Conservation (phyloP, 2,113 vertebrate species). For the Chamaetylas fuelleborni region DNA sequence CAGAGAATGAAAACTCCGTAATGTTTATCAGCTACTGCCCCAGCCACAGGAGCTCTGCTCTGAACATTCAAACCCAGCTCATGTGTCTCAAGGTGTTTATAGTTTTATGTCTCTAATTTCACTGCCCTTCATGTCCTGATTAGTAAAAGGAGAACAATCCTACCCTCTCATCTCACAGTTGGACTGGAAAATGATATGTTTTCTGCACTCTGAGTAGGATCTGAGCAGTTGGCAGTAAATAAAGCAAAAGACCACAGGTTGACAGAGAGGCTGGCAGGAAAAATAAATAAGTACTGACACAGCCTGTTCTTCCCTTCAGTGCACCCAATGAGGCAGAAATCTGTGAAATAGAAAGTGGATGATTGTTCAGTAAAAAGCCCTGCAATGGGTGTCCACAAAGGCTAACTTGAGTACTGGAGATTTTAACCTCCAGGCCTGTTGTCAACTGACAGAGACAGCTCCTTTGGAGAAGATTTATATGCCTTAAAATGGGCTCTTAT, state of each 20-base stretch:
- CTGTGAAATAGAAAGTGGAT: neutral
- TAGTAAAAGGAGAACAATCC: neutral
- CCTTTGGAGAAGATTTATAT: neutral
- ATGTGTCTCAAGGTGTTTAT: neutral
- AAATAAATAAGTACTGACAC: conserved; percentile 18
- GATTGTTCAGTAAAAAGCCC: neutral
- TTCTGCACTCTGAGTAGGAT: neutral
- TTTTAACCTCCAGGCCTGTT: neutral
- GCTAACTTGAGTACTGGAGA: neutral
- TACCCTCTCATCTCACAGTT: neutral
- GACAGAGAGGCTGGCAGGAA: neutral
- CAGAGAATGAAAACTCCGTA: neutral
- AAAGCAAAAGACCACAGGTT: conserved; percentile 21
- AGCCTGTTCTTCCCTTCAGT: neutral
- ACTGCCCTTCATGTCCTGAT: neutral
- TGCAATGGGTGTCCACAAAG: neutral
- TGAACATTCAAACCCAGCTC: neutral
- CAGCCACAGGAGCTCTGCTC: neutral
- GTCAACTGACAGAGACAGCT: neutral
- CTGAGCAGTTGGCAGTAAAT: conserved; percentile 35
- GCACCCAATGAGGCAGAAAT: neutral
- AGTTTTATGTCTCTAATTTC: neutral
- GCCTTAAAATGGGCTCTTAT: neutral
- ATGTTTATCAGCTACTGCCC: neutral
- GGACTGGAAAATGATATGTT: neutral